A percentile compares a stretch with the other conserved stretches of the same genome.
Conservation (phyloP, 30 jellyfish, hydroid and myxozoan species). For the Chrysaora quinquecirrha region DNA sequence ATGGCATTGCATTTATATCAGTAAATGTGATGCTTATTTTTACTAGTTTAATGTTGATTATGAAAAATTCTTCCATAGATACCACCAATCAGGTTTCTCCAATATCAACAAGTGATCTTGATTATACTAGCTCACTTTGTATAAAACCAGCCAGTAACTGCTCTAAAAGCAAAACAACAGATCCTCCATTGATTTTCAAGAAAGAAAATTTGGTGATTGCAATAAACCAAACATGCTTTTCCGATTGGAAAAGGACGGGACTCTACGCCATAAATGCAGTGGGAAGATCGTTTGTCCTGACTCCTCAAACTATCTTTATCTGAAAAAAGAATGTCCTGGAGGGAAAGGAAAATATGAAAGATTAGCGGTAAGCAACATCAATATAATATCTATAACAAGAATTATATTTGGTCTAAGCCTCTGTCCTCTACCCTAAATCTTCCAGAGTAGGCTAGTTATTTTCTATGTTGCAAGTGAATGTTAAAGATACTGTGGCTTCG, state of each 20-base stretch:
- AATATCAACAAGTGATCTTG: constrained; percentile 31
- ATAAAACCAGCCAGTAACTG: constrained; percentile 35
- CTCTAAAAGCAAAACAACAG: constrained; percentile 30
- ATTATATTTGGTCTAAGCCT: too few species aligned
- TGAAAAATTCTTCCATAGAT: not conserved
- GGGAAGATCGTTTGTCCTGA: constrained; percentile 68
- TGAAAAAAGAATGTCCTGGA: constrained; percentile 17
- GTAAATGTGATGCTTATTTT: too few species aligned
- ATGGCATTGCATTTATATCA: too few species aligned
- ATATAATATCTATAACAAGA: too few species aligned
- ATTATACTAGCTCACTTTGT: constrained; percentile 45
- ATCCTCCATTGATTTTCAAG: constrained; percentile 25
- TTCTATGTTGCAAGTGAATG: too few species aligned
- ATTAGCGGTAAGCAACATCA: constrained; percentile 49
- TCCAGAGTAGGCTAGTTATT: too few species aligned
- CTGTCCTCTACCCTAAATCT: too few species aligned
- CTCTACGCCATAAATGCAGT: constrained; percentile 59
- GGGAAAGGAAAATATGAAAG: constrained; percentile 58
- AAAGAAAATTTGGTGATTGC: constrained; percentile 35
- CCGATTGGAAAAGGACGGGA: constrained; percentile 52
- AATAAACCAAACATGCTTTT: constrained; percentile 53
- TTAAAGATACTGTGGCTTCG: too few species aligned
- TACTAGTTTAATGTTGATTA: not conserved
- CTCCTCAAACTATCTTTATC: constrained; percentile 11
- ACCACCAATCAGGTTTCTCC: constrained; percentile 35